Base-by-base conservation (phyloP, 2,113 vertebrate genomes). In the Anhinga anhinga region DNA sequence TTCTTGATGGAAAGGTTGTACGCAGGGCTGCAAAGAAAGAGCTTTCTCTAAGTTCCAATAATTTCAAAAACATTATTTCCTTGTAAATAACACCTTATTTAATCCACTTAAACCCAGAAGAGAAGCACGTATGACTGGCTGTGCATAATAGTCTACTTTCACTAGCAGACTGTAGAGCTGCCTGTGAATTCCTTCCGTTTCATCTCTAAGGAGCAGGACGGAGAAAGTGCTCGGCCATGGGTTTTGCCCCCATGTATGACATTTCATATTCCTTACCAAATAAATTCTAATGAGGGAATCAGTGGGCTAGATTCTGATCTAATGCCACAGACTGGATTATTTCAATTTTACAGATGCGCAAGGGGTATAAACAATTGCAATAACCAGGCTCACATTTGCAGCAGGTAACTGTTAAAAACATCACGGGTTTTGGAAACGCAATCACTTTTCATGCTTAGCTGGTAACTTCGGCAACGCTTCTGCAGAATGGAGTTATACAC, bases 1-100 rank as follows among this genome's bases (percentile, higher is more conserved):
- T 97, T 98, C 98, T 97, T 95, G 95, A 98, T 97, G 98, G 98
- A 99, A 99, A 99, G 98, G 98, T 97, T 95, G 98, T 96, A 95
- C 59, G 70, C 88, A 97, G 96, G 97, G 94, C 96, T 97, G 94
- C 82, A 88, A 89, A 88, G 90, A 95, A 95, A 96, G 38, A 95
- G 94, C 92, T 95, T 95, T 97, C 96, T 96, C 79, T 96, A 98
- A 98, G 95, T 97, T 98, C 94, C 96, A 97, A 97, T 97, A 97
- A 99, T 98, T 99, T 98, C 88, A 97, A 97, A 97, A 98, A 98
- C 98, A 95, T 81, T 97, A 98, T 97, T 98, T 91, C 79, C 82
- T 94, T 86, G 92, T 95, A 98, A 98, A 98, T 86, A 90, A 87
- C 91, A 94, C 83, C 83, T 96, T 82, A 93, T 63, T 94, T 93